Percentiles rank a stretch among this genome's conserved stretches.
Evolutionary conservation across 2,797 vertebrate species (phyloP).

Genomic region (Diglossa cyanea): DNA sequence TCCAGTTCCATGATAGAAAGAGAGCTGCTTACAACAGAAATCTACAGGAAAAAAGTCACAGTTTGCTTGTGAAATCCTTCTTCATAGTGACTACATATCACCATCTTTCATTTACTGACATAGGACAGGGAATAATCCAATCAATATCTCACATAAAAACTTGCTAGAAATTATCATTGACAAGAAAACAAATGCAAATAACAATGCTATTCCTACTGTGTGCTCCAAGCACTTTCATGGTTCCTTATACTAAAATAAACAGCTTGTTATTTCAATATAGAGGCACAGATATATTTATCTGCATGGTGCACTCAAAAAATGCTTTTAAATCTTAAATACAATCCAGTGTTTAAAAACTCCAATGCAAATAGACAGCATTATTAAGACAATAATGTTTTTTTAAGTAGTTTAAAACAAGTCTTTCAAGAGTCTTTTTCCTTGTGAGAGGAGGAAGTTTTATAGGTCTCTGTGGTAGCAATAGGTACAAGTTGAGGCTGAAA

Average conservation of each 20-base stretch:
- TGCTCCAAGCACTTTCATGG: background rate
- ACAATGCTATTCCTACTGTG: background rate
- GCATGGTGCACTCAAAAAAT: background rate
- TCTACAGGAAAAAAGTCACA: background rate
- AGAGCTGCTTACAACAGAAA: background rate
- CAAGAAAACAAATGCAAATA: background rate
- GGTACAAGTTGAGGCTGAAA: background rate
- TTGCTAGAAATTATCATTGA: background rate
- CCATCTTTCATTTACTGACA: background rate
- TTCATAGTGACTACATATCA: rapidly evolving
- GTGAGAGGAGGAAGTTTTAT: background rate
- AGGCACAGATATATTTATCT: background rate
- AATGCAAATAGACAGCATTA: background rate
- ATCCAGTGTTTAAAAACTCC: background rate
- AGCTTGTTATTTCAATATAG: background rate
- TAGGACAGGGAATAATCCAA: background rate
- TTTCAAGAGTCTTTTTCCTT: background rate
- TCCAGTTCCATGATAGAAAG: background rate
- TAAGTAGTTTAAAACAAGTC: background rate
- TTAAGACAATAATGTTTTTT: background rate
- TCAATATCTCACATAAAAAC: background rate
- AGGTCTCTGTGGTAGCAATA: background rate
- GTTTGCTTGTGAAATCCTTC: background rate
- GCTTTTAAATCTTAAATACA: background rate
- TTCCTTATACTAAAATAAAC: background rate